Evolutionary conservation across 2,113 vertebrate species (phyloP).

Genomic region (Microtus montanus): DNA sequence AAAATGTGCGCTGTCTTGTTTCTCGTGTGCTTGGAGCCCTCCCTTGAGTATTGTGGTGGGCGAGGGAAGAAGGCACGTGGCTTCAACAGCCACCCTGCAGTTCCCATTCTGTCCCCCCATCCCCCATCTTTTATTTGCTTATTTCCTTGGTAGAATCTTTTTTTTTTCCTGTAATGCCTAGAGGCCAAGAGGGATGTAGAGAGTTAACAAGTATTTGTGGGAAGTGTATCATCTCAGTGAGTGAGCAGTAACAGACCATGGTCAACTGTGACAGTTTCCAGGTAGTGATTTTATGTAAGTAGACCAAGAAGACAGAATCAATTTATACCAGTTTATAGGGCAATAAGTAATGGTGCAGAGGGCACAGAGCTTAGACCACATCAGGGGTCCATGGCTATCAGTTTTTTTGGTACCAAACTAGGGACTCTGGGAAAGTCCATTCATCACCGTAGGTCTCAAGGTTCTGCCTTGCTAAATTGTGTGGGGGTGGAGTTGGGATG

Average conservation of each 20-base stretch:
- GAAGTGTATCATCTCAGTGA: neutral
- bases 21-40: neutral
- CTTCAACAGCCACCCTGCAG: neutral
- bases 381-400: neutral
- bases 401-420: neutral
- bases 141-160: neutral
- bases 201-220: constrained; percentile 4
- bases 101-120: neutral
- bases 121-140: neutral
- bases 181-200: neutral
- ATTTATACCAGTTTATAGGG: neutral
- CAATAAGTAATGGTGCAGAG: neutral
- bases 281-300: constrained; percentile 15
- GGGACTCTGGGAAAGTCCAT: neutral
- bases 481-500: too few species aligned
- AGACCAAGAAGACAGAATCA: neutral
- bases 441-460: neutral
- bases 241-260: neutral
- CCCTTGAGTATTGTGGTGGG: neutral
- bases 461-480: neutral
- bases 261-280: neutral
- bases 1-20: neutral
- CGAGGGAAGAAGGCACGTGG: neutral
- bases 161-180: neutral
- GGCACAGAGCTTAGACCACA: neutral